A percentile compares a stretch with the other conserved stretches of the same genome.
Evolutionary conservation across 1,140 invertebrate genomes (phyloP).

Genomic region (Cotesia glomerata): DNA sequence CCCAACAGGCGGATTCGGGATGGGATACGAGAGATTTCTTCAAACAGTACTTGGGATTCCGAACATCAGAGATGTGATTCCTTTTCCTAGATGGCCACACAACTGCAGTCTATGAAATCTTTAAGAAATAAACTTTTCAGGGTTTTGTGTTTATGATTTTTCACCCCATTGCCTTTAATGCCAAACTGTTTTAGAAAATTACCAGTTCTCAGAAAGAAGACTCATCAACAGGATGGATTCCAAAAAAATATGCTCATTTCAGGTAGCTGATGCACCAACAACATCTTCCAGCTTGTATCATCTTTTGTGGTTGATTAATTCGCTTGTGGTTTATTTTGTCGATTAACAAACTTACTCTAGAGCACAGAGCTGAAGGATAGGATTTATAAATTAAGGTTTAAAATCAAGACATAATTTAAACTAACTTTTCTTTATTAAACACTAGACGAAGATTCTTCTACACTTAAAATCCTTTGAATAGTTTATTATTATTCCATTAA

Average conservation of each 20-base stretch:
- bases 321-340: neutral
- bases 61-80: constrained; percentile 92
- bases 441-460: constrained; percentile 26
- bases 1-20: constrained; percentile 91
- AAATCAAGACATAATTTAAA: too few relatives aligned
- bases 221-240: neutral
- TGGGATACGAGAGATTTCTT: constrained; percentile 93
- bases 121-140: constrained; percentile 44
- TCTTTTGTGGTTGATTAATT: neutral
- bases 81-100: constrained; percentile 93
- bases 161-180: neutral
- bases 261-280: constrained; percentile 5
- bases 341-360: too few relatives aligned
- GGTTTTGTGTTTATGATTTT: constrained; percentile 37
- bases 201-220: neutral
- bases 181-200: neutral
- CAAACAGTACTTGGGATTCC: constrained; percentile 79
- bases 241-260: constrained; percentile 22
- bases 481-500: constrained; percentile 35
- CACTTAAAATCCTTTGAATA: constrained; percentile 10
- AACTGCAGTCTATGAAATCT: constrained; percentile 77
- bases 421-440: constrained; percentile 43
- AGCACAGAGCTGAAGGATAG: too few relatives aligned
- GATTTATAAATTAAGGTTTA: neutral
- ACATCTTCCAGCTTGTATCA: neutral